Base-by-base conservation (phyloP, 2,797 vertebrate species). In the Phataginus tricuspis region DNA sequence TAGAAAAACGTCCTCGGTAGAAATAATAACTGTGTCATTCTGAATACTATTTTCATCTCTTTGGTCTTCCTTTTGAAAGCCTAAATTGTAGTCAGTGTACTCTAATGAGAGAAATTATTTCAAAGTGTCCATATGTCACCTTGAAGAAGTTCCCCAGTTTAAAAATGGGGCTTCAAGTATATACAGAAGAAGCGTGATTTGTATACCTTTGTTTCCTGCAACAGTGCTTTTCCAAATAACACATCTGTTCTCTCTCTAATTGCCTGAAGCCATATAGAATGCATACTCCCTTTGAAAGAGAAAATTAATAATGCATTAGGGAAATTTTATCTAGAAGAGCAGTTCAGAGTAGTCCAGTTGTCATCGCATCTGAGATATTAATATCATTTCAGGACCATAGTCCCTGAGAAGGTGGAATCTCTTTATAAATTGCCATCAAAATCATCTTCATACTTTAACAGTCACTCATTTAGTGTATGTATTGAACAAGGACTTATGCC, bases 41-140 rank as follows among this genome's bases (percentile, higher is more conserved):
- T 19, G 4, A 90, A 68, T 29, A 34, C 23, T 75, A 15, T 92
- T 93, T 94, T 83, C 37, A 31, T 59, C 31, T 90, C 42, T 57
- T 72, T 68, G 34, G 8, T 86, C 55, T 89, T 83, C 61, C 9
- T 8, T 72, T 66, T 37, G 59, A 93, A 83, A 77, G 11, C 39
- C 21, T 51, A 21, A 66, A 55, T 84, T 85, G 34, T 83, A 31
- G 59, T 72, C 39, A 90, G 0, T 29, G 27, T 51, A 63, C 18
- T 66, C 19, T 55, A 63, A 49, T 69, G 75, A 97, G 80, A 86
- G 19, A 87, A 91, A 90, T 82, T 63, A 80, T 91, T 96, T 96
- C 37, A 93, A 34, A 86, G 86, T 64, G 39, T 93, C 72, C 94
- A 42, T 34, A 68, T 53, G 45, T 90, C 64, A 80, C 49, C 61